Conservation (phyloP, 2,888 invertebrate genomes). For the Helicoverpa assulta region DNA sequence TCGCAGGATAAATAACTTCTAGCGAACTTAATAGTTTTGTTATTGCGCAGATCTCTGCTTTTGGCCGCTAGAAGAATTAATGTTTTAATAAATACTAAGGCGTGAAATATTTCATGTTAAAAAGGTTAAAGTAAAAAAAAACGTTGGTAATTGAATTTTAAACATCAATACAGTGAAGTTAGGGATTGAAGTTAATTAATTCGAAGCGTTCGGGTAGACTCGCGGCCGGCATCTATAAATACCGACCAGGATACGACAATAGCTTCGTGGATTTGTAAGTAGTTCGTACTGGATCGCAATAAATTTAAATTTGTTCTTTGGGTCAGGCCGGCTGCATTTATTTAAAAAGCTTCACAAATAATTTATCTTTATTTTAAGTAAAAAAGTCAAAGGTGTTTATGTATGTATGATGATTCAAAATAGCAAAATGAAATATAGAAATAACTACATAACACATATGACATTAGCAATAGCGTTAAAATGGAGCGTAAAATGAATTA, state of each 20-base stretch:
- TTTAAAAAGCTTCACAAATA: conserved; percentile 20
- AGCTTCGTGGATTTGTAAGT: conserved; percentile 40
- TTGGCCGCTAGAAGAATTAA: not conserved
- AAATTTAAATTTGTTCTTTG: conserved; percentile 45
- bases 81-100: not conserved
- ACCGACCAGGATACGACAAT: conserved; percentile 52
- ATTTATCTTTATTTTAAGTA: conserved; percentile 7
- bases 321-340: conserved; percentile 28
- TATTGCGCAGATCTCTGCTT: conserved; percentile 5
- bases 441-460: not conserved
- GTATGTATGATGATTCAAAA: no score
- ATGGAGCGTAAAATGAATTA: not conserved
- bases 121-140: conserved; percentile 28
- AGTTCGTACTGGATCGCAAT: conserved; percentile 37
- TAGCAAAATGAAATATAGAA: not conserved
- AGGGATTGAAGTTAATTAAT: conserved; percentile 78
- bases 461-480: not conserved
- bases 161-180: conserved; percentile 73
- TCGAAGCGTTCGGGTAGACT: conserved; percentile 56
- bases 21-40: not conserved
- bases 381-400: not conserved
- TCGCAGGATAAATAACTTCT: conserved; percentile 17
- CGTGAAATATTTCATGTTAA: not conserved
- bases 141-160: conserved; percentile 74
- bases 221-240: conserved; percentile 55